Evolutionary conservation across 2,888 invertebrate genomes (phyloP).

Genomic region (Seladonia tumulorum): DNA sequence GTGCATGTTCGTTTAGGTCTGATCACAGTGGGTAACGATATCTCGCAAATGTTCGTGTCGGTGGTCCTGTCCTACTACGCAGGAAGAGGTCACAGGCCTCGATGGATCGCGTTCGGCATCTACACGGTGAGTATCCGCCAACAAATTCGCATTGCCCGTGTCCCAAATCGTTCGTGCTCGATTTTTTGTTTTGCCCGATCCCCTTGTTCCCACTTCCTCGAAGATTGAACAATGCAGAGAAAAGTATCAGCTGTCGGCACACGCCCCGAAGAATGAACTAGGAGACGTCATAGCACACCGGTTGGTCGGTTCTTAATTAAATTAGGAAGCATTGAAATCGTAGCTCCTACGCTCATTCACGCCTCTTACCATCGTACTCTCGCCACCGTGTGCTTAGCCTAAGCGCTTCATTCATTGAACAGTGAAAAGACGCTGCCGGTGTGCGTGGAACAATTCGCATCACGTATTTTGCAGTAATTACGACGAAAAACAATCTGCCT

Average conservation of each 20-base stretch:
- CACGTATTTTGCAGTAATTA: constrained; percentile 53
- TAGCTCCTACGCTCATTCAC: constrained; percentile 79
- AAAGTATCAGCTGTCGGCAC: constrained; percentile 66
- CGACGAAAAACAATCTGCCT: constrained; percentile 19
- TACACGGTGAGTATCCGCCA: constrained; percentile 78
- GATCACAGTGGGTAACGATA: constrained; percentile 90
- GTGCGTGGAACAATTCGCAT: constrained; percentile 39
- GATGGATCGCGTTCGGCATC: constrained; percentile 89
- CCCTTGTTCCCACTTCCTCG: background rate
- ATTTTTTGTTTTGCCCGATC: background rate
- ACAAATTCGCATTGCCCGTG: background rate
- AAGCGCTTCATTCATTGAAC: constrained; percentile 75
- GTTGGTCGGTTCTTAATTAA: constrained; percentile 77
- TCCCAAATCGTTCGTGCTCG: background rate
- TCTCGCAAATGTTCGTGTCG: constrained; percentile 89
- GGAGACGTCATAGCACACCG: constrained; percentile 71
- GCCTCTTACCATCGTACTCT: constrained; percentile 74
- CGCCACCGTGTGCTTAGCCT: constrained; percentile 73
- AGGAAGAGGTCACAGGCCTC: constrained; percentile 89
- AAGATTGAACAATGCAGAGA: constrained; percentile 35
- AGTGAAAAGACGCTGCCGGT: constrained; percentile 71
- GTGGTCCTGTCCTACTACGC: constrained; percentile 89
- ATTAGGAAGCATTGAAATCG: constrained; percentile 79
- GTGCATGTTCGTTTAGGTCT: constrained; percentile 84
- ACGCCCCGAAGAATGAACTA: constrained; percentile 62